Percentiles rank a stretch among this genome's conserved stretches.
These are phyloP conservation scores for Pseudorhiza aurosa DNA, from an alignment of 30 jellyfish, hydroid and myxozoan species.

Conservation along the genomic window DNA sequence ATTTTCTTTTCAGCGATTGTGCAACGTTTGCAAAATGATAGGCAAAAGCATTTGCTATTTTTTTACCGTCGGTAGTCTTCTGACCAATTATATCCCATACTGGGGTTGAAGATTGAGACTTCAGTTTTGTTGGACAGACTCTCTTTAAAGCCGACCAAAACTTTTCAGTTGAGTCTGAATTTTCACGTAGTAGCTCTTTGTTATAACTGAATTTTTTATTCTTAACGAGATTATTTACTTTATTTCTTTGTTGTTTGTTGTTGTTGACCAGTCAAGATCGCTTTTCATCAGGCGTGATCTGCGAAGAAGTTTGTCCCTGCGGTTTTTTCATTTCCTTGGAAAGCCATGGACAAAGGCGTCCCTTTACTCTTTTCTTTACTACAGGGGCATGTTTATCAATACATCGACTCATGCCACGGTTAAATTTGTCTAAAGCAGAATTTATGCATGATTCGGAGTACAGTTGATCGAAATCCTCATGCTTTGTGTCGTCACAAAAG, in stretches of 20 bases:
- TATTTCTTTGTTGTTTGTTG: background rate
- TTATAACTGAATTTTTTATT: slow-evolving; percentile 11
- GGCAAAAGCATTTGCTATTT: slow-evolving; percentile 41
- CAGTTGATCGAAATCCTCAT: slow-evolving; percentile 38
- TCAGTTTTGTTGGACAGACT: background rate
- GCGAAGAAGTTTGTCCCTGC: slow-evolving; percentile 69
- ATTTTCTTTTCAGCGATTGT: slow-evolving; percentile 15
- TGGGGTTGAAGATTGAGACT: slow-evolving; percentile 8
- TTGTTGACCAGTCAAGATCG: slow-evolving; percentile 4
- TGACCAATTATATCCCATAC: slow-evolving; percentile 13
- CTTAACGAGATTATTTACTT: slow-evolving; percentile 20
- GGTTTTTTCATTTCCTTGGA: slow-evolving; percentile 48
- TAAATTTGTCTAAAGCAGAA: slow-evolving; percentile 53
- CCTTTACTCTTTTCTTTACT: slow-evolving; percentile 43
- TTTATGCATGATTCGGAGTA: slow-evolving; percentile 41
- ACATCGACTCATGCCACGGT: slow-evolving; percentile 18
- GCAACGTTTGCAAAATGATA: slow-evolving; percentile 37
- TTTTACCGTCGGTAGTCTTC: slow-evolving; percentile 31
- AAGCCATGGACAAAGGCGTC: slow-evolving; percentile 69
- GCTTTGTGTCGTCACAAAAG: slow-evolving; percentile 48
- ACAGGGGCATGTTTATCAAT: slow-evolving; percentile 68
- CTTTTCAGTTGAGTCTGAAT: slow-evolving; percentile 8
- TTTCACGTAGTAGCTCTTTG: slow-evolving; percentile 27
- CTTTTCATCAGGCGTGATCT: slow-evolving; percentile 10
- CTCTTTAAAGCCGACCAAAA: slow-evolving; percentile 51